Evolutionary conservation across 2,113 vertebrate genomes (phyloP).

Genomic region (Embiotoca jacksoni): DNA sequence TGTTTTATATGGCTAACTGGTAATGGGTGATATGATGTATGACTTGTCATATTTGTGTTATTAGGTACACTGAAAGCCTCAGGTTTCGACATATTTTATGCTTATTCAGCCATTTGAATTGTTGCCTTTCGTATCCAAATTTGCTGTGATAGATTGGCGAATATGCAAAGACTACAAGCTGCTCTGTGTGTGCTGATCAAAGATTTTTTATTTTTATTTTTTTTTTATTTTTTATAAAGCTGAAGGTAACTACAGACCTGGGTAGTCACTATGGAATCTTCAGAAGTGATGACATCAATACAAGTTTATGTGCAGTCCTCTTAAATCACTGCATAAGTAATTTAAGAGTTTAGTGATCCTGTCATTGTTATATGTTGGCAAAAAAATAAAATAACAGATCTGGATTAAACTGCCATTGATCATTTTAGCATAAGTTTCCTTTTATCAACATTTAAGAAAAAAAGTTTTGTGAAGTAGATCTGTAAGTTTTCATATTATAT

Average conservation of each 20-base stretch:
- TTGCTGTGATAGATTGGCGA: conserved; percentile 91
- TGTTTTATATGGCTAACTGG: conserved; percentile 85
- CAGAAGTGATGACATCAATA: background rate
- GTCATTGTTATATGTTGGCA: too few relatives aligned
- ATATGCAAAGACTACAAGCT: conserved; percentile 86
- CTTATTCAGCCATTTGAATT: conserved; percentile 97
- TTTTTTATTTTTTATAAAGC: conserved; percentile 23
- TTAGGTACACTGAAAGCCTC: conserved; percentile 85
- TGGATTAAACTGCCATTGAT: too few relatives aligned
- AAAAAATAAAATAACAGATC: too few relatives aligned
- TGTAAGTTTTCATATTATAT: too few relatives aligned
- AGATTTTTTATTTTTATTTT: conserved; percentile 27
- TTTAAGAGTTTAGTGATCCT: too few relatives aligned
- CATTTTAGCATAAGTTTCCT: too few relatives aligned
- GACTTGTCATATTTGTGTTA: conserved; percentile 89
- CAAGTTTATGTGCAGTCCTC: background rate
- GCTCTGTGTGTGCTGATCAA: conserved; percentile 77
- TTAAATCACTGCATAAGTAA: too few relatives aligned
- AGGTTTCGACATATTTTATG: conserved; percentile 85
- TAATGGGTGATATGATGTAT: conserved; percentile 93
- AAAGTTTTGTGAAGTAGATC: background rate
- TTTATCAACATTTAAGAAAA: background rate
- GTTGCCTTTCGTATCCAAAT: conserved; percentile 93
- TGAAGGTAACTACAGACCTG: conserved; percentile 30
- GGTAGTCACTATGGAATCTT: background rate